A percentile compares a stretch with the other conserved stretches of the same genome.
phyloP scores from a whole-genome alignment of 2,797 vertebrate genomes.

The Enteromius fasciolatus region DNA sequence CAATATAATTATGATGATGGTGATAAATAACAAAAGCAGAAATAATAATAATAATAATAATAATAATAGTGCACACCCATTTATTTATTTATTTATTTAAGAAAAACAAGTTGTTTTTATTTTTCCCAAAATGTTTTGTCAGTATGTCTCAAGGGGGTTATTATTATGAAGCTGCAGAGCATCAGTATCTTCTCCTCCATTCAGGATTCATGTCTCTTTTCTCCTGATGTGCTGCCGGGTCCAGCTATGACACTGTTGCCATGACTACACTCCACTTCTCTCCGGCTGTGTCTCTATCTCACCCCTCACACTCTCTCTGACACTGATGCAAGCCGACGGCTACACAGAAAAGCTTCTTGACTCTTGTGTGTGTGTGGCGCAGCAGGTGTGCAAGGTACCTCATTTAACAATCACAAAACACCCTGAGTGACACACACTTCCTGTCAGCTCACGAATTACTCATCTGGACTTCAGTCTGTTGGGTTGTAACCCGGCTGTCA shows the following conservation, averaged over 20 bases:
- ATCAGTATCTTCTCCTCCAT: neutral
- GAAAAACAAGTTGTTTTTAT: too few relatives aligned
- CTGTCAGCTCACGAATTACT: conserved; percentile 38
- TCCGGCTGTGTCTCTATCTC: conserved; percentile 2
- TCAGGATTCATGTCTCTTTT: neutral
- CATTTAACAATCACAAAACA: conserved; percentile 32
- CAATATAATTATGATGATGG: too few relatives aligned
- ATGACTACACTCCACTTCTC: conserved; percentile 71
- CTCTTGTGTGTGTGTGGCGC: conserved; percentile 1
- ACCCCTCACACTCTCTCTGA: conserved; percentile 65
- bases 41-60: too few relatives aligned
- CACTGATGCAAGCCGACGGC: conserved; percentile 69
- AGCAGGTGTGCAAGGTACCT: conserved; percentile 20
- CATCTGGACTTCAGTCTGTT: neutral
- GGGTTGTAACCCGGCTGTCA: conserved; percentile 23
- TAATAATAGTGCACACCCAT: too few relatives aligned
- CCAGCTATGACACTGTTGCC: conserved; percentile 67
- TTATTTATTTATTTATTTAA: too few relatives aligned
- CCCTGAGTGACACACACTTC: conserved; percentile 28
- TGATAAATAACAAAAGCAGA: too few relatives aligned
- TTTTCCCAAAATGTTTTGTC: too few relatives aligned
- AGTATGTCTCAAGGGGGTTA: too few relatives aligned
- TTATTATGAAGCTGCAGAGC: neutral
- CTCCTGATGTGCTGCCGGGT: neutral
- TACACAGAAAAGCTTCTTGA: conserved; percentile 64